Conservation (phyloP, 2,113 vertebrate species). For the Macaca fascicularis region T2T-MFA8v1.1 NC_088381.1:120705501-120706000, state of each 20-base stretch:
- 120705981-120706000: slow-evolving; percentile 51
- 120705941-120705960: slow-evolving; percentile 1
- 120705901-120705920: neutral
- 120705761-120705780: slow-evolving; percentile 31
- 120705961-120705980: slow-evolving; percentile 31
- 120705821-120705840: slow-evolving; percentile 23
- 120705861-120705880: slow-evolving; percentile 52
- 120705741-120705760: neutral
- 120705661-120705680: slow-evolving; percentile 39
- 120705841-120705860: slow-evolving; percentile 48
- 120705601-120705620: slow-evolving; percentile 64
- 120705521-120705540: neutral
- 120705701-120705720: neutral
- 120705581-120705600: slow-evolving; percentile 24
- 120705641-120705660: slow-evolving; percentile 38
- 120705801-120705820: neutral
- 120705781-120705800: slow-evolving; percentile 12
- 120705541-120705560: neutral
- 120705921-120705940: slow-evolving; percentile 61
- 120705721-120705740: neutral
- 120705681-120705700: slow-evolving; percentile 10
- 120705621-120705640: slow-evolving; percentile 74
- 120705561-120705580: slow-evolving; percentile 6
- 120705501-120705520: neutral
- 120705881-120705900: slow-evolving; percentile 62